A percentile compares a stretch with the other conserved stretches of the same genome.
Conservation (phyloP, 2,888 invertebrate genomes). For the Junonia oenone region DNA sequence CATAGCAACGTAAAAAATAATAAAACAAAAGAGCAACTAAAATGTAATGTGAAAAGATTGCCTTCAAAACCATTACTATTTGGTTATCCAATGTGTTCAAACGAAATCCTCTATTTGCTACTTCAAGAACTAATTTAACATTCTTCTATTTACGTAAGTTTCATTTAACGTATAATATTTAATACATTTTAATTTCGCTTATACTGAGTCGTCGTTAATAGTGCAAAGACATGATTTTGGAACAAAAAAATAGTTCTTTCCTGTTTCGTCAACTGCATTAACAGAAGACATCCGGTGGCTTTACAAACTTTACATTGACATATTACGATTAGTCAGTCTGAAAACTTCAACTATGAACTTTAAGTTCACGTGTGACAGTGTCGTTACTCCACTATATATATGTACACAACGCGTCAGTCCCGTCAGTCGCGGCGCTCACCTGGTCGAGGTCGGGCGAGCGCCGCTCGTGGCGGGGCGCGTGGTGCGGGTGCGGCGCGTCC, state of each 20-base stretch:
- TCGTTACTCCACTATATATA: not conserved
- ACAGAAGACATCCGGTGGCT: not conserved
- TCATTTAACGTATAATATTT: too few relatives aligned
- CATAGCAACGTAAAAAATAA: conserved; percentile 53
- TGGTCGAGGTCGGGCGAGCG: conserved; percentile 93
- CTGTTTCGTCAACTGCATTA: not conserved
- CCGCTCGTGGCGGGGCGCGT: conserved; percentile 86
- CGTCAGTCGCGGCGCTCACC: conserved; percentile 72
- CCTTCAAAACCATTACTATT: conserved; percentile 13
- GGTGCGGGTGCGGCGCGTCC: conserved; percentile 84
- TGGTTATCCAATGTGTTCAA: conserved; percentile 1
- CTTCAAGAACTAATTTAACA: not conserved
- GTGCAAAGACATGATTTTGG: not conserved
- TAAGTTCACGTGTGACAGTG: too few relatives aligned
- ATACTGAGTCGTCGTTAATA: not conserved
- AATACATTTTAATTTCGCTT: too few relatives aligned
- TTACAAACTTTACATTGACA: not conserved
- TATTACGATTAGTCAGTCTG: too few relatives aligned
- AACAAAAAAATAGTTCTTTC: not conserved
- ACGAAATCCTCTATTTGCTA: conserved; percentile 8
- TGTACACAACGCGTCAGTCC: too few relatives aligned
- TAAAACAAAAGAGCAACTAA: conserved; percentile 59
- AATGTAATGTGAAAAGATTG: conserved; percentile 50
- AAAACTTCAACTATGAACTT: too few relatives aligned
- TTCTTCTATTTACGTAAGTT: not conserved